phyloP scores from a whole-genome alignment of 1,140 invertebrate genomes.

The Drosophila kepulauana region DNA sequence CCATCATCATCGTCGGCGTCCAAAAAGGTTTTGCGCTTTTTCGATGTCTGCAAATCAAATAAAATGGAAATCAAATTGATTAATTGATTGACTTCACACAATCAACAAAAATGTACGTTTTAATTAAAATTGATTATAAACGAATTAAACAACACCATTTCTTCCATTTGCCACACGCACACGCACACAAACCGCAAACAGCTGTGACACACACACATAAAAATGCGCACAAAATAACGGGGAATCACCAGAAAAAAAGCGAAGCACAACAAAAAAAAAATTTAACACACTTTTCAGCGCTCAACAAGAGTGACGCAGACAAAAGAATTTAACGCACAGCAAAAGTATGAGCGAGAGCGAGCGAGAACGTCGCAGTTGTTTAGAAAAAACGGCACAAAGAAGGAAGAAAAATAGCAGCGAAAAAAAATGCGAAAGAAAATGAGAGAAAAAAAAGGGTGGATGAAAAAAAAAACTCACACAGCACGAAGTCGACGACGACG shows the following conservation, averaged over 20 bases:
- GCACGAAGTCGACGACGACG: not conserved
- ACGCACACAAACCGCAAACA: constrained; percentile 4
- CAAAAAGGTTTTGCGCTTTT: constrained; percentile 70
- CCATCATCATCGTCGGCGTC: constrained; percentile 72
- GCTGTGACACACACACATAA: constrained; percentile 17
- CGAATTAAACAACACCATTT: constrained; percentile 3
- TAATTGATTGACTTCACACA: constrained; percentile 2
- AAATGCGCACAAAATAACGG: constrained; percentile 12
- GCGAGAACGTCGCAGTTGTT: constrained; percentile 46
- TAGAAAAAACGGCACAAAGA: constrained; percentile 81
- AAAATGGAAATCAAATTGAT: not conserved
- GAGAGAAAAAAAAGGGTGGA: constrained; percentile 1
- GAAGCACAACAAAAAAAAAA: constrained; percentile 36
- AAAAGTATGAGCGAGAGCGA: not conserved
- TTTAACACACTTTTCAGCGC: constrained; percentile 66
- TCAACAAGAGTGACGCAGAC: not conserved
- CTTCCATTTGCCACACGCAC: not conserved
- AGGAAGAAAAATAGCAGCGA: constrained; percentile 49
- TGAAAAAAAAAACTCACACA: not conserved
- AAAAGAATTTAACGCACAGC: no score
- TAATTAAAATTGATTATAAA: constrained; percentile 1
- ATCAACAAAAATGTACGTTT: not conserved
- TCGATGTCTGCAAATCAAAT: constrained; percentile 68
- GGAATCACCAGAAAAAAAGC: constrained; percentile 42
- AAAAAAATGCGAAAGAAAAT: constrained; percentile 30